phyloP scores from a whole-genome alignment of 2,888 invertebrate species.

The Microctonus brassicae region DNA sequence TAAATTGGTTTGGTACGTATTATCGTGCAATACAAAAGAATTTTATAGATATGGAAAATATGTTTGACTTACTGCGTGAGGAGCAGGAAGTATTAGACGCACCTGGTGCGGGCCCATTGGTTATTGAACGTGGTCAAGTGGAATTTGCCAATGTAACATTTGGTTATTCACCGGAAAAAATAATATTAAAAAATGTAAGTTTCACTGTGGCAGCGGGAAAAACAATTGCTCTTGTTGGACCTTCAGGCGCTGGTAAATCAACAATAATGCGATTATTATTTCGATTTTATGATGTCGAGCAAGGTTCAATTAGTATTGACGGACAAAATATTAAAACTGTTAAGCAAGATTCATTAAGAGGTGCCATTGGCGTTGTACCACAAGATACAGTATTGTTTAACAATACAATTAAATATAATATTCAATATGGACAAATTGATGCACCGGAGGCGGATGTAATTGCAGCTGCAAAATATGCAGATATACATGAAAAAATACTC shows the following conservation, averaged over 20 bases:
- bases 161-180: conserved; percentile 84
- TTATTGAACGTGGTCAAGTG: conserved; percentile 80
- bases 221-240: conserved; percentile 89
- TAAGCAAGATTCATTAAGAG: conserved; percentile 85
- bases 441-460: conserved; percentile 87
- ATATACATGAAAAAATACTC: conserved; percentile 92
- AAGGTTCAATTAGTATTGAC: conserved; percentile 89
- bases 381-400: conserved; percentile 98
- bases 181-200: conserved; percentile 82
- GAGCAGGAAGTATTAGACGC: conserved; percentile 89
- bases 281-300: conserved; percentile 94
- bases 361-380: conserved; percentile 93
- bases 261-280: conserved; percentile 95
- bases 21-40: conserved; percentile 98
- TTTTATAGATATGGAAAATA: conserved; percentile 99
- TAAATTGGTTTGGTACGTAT: conserved; percentile 98
- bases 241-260: conserved; percentile 94
- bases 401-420: conserved; percentile 93
- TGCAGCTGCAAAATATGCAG: conserved; percentile 90
- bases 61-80: conserved; percentile 94
- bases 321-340: conserved; percentile 90
- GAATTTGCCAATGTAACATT: conserved; percentile 94
- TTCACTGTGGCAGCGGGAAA: conserved; percentile 87
- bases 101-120: conserved; percentile 81
- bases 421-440: conserved; percentile 88